Base-by-base conservation (phyloP, 2,888 invertebrate species). In the Noctuana brunneofusca region DNA sequence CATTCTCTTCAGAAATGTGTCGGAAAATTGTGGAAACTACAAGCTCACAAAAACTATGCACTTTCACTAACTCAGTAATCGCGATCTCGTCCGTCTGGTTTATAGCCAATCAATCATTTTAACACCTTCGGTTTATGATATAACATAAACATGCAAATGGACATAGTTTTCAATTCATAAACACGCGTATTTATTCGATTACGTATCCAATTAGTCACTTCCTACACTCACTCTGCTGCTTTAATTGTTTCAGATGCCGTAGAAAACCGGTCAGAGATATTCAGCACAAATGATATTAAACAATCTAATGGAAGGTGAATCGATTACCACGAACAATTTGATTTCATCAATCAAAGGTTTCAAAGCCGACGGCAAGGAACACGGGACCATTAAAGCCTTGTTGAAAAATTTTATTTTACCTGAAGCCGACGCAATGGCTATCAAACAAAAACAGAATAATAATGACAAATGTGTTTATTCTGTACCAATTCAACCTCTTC, bases 241-340 rank as follows among this genome's bases (percentile, higher is more conserved):
- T 74, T 72, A 58, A 73, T 86, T 84, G 82, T 90, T 90, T 58
- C 88, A 91, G 90, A 87, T 89, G 90, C 83, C 84, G 84, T 86
- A 89, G 81, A 79, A 78, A 83, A 84, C 78, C 79, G 75, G 78
- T 74, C 70, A 71, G 74, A 78, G 75, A 79, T 70, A 80, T 78
- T 75, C 79, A 80, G 72, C 76, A 80, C 85, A 84, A 83, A 89
- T 86, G 86, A 70, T 84, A 80, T 72, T 86, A 62, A 84, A 77
- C 80, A 79, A 69, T 68, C 84, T 84, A 75, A 91, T 90, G 89
- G 90, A 89, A 82, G 85, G 82, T 68, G 84, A 87, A 72, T 71
- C 86, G 70, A 76, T 87, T 72, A 74, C 81, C 63, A 80, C 83
- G 68, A 85, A 81, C 72, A 83, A 81, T 67, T 72, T 90, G 41